Conservation (phyloP, 2,888 invertebrate genomes). For the Xestobium rufovillosum region DNA sequence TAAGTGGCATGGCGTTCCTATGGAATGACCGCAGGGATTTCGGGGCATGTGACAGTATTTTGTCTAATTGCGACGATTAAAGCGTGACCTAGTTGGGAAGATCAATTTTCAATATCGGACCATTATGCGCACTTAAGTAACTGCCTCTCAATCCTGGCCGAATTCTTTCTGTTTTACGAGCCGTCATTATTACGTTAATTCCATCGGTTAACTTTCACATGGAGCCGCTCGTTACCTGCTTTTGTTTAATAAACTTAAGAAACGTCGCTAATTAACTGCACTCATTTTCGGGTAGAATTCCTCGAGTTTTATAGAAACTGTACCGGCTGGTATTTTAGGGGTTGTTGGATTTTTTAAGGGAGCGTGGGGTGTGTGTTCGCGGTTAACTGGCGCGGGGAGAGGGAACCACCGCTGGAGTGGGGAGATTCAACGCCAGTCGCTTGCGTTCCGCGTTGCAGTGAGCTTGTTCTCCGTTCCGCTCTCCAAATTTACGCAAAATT, state of each 20-base stretch:
- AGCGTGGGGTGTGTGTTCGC: constrained; percentile 11
- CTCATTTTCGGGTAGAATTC: too few species aligned
- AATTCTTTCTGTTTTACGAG: constrained; percentile 20
- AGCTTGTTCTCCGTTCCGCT: constrained; percentile 23
- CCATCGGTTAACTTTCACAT: constrained; percentile 16
- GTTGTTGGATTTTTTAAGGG: constrained; percentile 41
- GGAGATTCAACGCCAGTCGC: constrained; percentile 33
- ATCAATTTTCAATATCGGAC: too few species aligned
- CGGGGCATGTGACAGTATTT: constrained; percentile 9
- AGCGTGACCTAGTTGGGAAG: constrained; percentile 36
- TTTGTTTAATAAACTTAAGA: constrained; percentile 28
- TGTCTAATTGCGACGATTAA: too few species aligned
- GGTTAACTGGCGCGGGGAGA: constrained; percentile 13
- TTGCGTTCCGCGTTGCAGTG: constrained; percentile 31
- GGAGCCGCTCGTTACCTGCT: constrained; percentile 26
- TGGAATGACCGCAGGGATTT: constrained; percentile 21
- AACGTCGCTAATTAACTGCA: constrained; percentile 27
- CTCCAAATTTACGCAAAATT: neutral
- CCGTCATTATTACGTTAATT: constrained; percentile 13
- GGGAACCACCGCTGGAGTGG: constrained; percentile 18
- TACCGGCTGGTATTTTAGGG: constrained; percentile 40
- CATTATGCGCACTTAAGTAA: too few species aligned
- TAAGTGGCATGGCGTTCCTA: constrained; percentile 31
- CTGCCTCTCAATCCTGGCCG: too few species aligned
- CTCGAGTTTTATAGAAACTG: constrained; percentile 29